phyloP scores from a whole-genome alignment of 2,888 invertebrate species.

The Yponomeuta evonymella region DNA sequence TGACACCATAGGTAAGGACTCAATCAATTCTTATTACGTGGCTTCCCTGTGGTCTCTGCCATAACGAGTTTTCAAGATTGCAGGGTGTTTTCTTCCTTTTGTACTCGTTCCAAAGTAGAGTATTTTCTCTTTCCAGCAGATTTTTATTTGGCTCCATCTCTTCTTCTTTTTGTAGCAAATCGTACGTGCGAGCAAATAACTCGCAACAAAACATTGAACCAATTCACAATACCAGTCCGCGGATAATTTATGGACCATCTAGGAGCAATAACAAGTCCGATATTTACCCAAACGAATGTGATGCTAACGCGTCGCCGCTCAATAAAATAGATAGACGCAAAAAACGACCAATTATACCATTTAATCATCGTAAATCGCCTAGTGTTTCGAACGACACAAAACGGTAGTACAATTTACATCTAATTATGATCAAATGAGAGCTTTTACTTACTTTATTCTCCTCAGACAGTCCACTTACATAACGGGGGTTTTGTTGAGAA shows the following conservation, averaged over 20 bases:
- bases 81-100: no score
- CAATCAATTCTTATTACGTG: no score
- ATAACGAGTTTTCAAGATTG: no score
- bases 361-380: background rate
- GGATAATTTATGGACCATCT: background rate
- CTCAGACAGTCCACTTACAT: background rate
- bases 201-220: background rate
- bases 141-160: no score
- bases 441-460: background rate
- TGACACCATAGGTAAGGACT: no score
- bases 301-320: background rate
- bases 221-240: no score
- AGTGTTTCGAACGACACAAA: background rate
- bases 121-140: no score
- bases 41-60: no score
- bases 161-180: no score
- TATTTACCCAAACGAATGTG: background rate
- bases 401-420: background rate
- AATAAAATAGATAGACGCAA: constrained; percentile 2
- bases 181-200: background rate
- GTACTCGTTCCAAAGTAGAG: no score
- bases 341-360: constrained; percentile 2
- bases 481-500: background rate
- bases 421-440: background rate
- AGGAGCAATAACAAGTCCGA: background rate